Evolutionary conservation across 2,113 vertebrate species (phyloP).

Genomic region (Sminthopsis crassicaudata): DNA sequence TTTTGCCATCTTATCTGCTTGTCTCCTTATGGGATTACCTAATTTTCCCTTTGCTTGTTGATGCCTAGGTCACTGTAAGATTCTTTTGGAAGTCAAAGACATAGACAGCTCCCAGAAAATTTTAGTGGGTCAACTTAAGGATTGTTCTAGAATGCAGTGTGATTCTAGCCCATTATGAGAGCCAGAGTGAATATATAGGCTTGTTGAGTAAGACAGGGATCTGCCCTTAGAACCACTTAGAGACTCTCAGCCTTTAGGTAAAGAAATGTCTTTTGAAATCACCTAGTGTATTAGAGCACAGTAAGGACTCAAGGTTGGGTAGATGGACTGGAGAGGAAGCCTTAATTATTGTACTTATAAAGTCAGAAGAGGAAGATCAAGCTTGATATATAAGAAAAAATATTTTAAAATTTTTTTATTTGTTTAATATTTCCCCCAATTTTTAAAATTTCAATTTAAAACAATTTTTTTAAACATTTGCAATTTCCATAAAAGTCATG

Average conservation of each 20-base stretch:
- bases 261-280: slow-evolving; percentile 12
- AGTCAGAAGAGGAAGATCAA: neutral
- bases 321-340: neutral
- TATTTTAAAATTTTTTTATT: too few species aligned
- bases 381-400: too few species aligned
- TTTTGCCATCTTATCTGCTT: neutral
- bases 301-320: neutral
- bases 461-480: too few species aligned
- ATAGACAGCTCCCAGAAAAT: neutral
- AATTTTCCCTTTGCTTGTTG: neutral
- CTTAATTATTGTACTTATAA: neutral
- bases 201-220: neutral
- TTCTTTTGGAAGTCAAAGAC: neutral
- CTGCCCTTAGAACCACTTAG: neutral
- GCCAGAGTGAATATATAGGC: neutral
- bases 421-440: too few species aligned
- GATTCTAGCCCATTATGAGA: slow-evolving; percentile 11
- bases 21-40: neutral
- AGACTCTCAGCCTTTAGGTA: neutral
- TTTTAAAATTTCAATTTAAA: too few species aligned
- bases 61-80: neutral
- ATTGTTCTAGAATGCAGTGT: neutral
- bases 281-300: neutral
- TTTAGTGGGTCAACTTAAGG: too few species aligned
- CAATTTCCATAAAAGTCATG: too few species aligned